Evolutionary conservation across 2,113 vertebrate genomes (phyloP).

Genomic region (Ictidomys tridecemlineatus): DNA sequence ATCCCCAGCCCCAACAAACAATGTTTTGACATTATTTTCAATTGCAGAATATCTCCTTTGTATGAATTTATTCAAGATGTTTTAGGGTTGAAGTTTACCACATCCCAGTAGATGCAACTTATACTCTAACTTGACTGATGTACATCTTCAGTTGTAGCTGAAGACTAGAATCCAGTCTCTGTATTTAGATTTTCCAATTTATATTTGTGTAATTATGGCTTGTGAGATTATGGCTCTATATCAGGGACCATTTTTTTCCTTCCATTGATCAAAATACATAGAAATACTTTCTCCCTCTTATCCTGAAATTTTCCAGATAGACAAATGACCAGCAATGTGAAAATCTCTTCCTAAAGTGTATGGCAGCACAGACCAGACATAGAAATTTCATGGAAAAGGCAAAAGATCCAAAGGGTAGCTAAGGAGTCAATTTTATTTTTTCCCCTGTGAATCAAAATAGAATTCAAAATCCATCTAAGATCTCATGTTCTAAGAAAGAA

Average conservation of each 20-base stretch:
- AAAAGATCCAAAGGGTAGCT: background rate
- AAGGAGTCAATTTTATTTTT: background rate
- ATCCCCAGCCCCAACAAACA: too few species aligned
- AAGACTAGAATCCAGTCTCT: background rate
- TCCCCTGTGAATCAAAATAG: background rate
- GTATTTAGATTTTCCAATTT: constrained; percentile 13
- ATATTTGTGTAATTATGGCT: background rate
- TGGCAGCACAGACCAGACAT: background rate
- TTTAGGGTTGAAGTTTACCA: background rate
- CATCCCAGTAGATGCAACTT: background rate
- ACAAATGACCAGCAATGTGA: constrained; percentile 4
- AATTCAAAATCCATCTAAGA: constrained; percentile 1
- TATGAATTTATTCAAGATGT: background rate
- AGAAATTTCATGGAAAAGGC: background rate
- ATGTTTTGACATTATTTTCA: constrained; percentile 4
- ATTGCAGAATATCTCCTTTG: background rate
- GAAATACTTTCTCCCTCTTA: background rate
- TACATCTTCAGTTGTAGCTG: background rate
- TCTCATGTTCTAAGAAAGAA: background rate
- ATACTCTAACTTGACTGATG: background rate
- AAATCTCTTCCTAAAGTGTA: background rate
- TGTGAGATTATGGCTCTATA: background rate
- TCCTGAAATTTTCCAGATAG: background rate
- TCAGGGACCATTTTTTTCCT: background rate
- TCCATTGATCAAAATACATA: background rate